Evolutionary conservation across 2,113 vertebrate species (phyloP), one percentile per base, ranked within the genome.

Genomic region (Bufo gargarizans): DNA sequence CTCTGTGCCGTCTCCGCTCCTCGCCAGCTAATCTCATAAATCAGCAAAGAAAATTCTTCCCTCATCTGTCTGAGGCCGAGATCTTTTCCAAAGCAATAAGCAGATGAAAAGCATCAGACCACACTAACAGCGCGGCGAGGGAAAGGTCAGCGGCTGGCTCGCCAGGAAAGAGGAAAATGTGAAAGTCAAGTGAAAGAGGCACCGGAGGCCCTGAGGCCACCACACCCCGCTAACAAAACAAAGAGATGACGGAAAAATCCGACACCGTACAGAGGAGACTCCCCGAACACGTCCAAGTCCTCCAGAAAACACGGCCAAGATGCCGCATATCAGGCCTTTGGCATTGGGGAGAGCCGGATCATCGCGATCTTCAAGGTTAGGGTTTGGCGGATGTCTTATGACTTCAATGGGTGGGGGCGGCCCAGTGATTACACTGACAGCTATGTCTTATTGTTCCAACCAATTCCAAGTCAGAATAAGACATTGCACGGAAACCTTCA

Each of bases 141-240:
- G n/a, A 84, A 89, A 89, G 81, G 87, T 89, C 87, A 89, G 12
- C 11, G 86, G 17, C 71, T 16, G 81, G 53, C 55, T 71, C 83
- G 87, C 87, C 87, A 84, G 82, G 81, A 88, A 76, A 88, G 87
- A 88, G 80, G 81, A 53, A 77, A 88, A 84, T 88, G 45, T 88
- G 58, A 76, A 88, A 77, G 45, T 59, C 71, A 53, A 88, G 33
- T 33, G 67, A 77, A 71, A 77, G 86, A 88, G 86, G 63, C 79
- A 76, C 79, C 20, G 47, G 72, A 67, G 81, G 72, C 71, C 76
- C 58, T 43, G 19, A 56, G 33, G 20, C 47, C 33, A 22, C 81
- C 74, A 43, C 87, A 78, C 87, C 87, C 74, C 49, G 22, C 72
- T 84, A 84, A 84, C 72, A 84, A 84, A 84, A 84, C 82, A 89